These are phyloP conservation scores for Pygoscelis antarcticus DNA, from an alignment of 2,113 vertebrate species.

Conservation along the genomic window DNA sequence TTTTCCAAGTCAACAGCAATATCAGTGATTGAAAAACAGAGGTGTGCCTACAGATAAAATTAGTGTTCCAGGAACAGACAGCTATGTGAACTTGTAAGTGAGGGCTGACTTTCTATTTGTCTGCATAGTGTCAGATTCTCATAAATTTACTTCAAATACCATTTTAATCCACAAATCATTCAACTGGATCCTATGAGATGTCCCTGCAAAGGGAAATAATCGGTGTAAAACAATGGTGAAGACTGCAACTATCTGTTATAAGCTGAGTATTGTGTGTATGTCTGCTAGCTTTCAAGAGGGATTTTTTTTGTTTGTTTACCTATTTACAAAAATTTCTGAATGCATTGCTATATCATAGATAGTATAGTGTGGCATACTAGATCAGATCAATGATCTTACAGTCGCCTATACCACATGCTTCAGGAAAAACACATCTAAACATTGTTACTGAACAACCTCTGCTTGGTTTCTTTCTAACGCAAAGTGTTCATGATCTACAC, in stretches of 20 bases:
- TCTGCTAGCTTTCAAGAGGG: neutral
- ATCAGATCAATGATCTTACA: neutral
- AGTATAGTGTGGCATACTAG: neutral
- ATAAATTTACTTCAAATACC: neutral
- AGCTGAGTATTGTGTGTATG: neutral
- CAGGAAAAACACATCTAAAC: neutral
- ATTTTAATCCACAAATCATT: neutral
- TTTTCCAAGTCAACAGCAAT: neutral
- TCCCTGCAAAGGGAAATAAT: neutral
- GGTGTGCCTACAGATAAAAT: neutral
- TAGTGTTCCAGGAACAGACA: neutral
- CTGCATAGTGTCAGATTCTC: neutral
- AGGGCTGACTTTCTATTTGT: neutral
- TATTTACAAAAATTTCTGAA: neutral
- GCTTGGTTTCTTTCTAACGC: neutral
- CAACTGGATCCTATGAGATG: neutral
- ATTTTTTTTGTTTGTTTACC: neutral
- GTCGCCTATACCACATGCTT: neutral
- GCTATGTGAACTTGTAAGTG: neutral
- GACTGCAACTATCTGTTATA: neutral
- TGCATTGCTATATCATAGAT: neutral
- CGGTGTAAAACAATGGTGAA: neutral
- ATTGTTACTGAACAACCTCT: neutral
- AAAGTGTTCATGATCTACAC: neutral
- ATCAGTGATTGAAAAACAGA: neutral